A percentile compares a stretch with the other conserved stretches of the same genome.
Conservation (phyloP, 2,113 vertebrate species). For the Dicrurus megarhynchus region DNA sequence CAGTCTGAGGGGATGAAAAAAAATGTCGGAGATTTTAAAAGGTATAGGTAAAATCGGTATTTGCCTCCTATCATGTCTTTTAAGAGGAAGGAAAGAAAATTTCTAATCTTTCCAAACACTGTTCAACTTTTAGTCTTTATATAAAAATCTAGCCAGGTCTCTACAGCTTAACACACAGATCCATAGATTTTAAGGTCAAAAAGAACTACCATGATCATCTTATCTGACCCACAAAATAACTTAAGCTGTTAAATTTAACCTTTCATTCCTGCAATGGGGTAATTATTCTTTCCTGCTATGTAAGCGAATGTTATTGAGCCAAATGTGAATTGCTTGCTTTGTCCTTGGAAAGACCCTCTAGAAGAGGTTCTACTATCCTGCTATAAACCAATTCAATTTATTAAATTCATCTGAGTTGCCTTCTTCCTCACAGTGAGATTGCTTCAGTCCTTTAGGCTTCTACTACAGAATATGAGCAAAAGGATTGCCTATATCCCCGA, state of each 20-base stretch:
- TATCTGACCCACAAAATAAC: background rate
- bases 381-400: background rate
- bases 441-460: background rate
- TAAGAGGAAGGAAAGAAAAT: background rate
- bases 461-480: background rate
- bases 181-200: background rate
- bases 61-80: background rate
- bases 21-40: background rate
- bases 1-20: background rate
- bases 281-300: conserved; percentile 14
- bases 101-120: background rate
- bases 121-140: background rate
- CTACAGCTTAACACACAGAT: background rate
- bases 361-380: background rate
- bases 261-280: background rate
- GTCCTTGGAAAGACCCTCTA: conserved; percentile 27
- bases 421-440: background rate
- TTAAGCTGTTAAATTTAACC: background rate
- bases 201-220: background rate
- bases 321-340: conserved; percentile 6
- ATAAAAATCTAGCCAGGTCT: background rate
- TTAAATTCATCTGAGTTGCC: background rate
- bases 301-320: background rate
- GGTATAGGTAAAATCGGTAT: background rate
- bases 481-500: background rate